Conservation (phyloP, 2,888 invertebrate genomes). For the Phortica okadai region DNA sequence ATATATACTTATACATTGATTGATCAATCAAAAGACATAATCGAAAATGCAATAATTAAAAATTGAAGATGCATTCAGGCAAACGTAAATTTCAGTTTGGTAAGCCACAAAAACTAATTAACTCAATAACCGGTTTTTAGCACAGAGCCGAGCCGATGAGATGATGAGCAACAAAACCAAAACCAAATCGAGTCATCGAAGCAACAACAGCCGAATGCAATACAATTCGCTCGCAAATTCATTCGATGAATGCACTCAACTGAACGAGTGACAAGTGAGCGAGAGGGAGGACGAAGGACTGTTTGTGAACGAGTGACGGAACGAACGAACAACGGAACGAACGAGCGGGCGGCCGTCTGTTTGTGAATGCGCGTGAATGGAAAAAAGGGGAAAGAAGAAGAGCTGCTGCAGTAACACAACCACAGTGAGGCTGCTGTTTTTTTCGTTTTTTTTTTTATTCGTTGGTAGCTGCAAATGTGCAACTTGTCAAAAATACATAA, state of each 20-base stretch:
- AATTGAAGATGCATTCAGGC: constrained; percentile 23
- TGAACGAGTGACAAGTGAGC: neutral
- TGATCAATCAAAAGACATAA: neutral
- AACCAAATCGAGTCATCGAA: neutral
- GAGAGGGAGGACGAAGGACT: neutral
- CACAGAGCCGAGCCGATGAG: constrained; percentile 37
- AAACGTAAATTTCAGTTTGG: constrained; percentile 43
- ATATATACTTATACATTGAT: neutral
- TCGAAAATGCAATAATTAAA: constrained; percentile 21
- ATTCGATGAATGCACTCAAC: constrained; percentile 2
- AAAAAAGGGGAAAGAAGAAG: neutral
- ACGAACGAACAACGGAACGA: neutral
- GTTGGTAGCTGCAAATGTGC: neutral
- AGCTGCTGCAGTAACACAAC: neutral
- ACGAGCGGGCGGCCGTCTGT: neutral
- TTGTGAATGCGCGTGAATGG: neutral
- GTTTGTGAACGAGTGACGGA: neutral
- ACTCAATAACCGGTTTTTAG: constrained; percentile 36
- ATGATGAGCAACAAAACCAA: neutral
- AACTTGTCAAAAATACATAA: constrained; percentile 25
- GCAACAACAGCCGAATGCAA: neutral
- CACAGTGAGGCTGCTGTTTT: neutral
- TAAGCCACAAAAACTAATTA: constrained; percentile 65
- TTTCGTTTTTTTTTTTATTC: neutral
- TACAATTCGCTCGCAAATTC: neutral